These are phyloP conservation scores for Sylvicapra grimmia DNA, from an alignment of 2,113 vertebrate species.

Conservation along the genomic window DNA sequence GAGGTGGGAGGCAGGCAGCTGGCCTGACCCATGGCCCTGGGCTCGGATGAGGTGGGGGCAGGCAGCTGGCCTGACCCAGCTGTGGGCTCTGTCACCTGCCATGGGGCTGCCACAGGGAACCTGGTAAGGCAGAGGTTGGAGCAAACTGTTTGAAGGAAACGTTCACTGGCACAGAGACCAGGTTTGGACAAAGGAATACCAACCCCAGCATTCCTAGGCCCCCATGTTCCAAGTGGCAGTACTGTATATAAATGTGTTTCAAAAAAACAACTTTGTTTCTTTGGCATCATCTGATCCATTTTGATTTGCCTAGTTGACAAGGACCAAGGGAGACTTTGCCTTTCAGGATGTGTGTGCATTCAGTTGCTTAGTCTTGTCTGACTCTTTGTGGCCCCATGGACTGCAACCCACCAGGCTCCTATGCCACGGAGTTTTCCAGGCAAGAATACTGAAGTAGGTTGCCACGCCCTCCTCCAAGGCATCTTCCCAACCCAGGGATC, in stretches of 20 bases:
- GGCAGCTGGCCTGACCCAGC: not conserved
- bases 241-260: not conserved
- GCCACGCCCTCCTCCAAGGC: not conserved
- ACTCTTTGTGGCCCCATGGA: not conserved
- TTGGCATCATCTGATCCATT: not conserved
- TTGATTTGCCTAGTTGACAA: not conserved
- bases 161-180: not conserved
- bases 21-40: not conserved
- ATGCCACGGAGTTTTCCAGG: not conserved
- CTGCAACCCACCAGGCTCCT: not conserved
- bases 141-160: not conserved
- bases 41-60: accelerated
- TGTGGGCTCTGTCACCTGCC: not conserved
- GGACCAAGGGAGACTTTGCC: not conserved
- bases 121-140: not conserved
- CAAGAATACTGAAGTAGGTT: not conserved
- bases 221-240: not conserved
- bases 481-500: not conserved
- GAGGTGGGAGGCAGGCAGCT: not conserved
- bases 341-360: not conserved
- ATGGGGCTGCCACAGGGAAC: not conserved
- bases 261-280: not conserved
- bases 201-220: not conserved
- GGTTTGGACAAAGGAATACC: not conserved
- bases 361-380: not conserved